A percentile compares a stretch with the other conserved stretches of the same genome.
These are phyloP conservation scores for Tyto alba DNA, from an alignment of 2,113 vertebrate genomes.

Conservation along the genomic window DNA sequence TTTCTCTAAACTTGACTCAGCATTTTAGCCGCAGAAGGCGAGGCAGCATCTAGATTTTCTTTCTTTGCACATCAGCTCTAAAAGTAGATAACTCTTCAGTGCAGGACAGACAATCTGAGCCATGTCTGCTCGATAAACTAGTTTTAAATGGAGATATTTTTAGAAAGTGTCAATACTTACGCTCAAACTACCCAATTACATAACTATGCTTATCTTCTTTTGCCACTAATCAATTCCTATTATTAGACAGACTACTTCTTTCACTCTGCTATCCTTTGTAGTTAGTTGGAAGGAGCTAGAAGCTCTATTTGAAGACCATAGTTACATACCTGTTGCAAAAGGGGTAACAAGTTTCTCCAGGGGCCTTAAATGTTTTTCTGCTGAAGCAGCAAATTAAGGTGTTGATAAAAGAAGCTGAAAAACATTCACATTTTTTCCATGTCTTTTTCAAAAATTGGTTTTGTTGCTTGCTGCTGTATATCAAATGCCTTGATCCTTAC, in stretches of 20 bases:
- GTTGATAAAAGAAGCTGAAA: neutral
- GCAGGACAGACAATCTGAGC: slow-evolving; percentile 1
- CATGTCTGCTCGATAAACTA: slow-evolving; percentile 41
- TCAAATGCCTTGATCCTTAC: neutral
- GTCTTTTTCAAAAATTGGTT: neutral
- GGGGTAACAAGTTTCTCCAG: neutral
- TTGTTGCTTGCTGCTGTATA: neutral
- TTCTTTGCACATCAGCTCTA: neutral
- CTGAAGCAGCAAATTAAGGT: neutral
- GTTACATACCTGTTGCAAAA: neutral
- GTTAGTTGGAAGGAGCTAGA: neutral
- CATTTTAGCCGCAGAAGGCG: neutral
- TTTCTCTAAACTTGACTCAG: slow-evolving; percentile 21
- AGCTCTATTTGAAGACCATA: neutral
- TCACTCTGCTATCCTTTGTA: neutral
- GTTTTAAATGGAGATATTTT: slow-evolving; percentile 36
- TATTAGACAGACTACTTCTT: neutral
- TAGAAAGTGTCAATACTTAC: slow-evolving; percentile 25
- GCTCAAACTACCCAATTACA: slow-evolving; percentile 7
- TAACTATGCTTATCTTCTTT: slow-evolving; percentile 21
- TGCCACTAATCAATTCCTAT: neutral
- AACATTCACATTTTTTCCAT: neutral
- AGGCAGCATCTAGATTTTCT: neutral
- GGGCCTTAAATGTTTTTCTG: neutral
- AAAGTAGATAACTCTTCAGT: neutral